Conservation (phyloP, 2,797 vertebrate genomes). For the Phyllotis vaccarum region DNA sequence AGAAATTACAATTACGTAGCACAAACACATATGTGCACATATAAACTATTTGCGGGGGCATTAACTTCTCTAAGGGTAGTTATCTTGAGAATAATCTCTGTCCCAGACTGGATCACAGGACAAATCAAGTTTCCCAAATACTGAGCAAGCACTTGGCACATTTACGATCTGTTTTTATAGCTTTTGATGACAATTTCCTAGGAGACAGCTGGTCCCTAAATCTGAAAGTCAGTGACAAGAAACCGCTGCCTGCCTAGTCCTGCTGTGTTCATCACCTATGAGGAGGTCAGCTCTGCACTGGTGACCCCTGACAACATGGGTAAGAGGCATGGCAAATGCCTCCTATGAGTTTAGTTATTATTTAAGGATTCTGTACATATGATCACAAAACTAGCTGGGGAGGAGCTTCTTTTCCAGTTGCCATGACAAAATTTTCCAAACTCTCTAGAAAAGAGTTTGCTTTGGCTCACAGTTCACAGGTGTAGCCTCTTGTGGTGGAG, state of each 20-base stretch:
- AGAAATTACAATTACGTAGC: background rate
- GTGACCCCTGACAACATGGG: background rate
- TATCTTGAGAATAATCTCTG: constrained; percentile 10
- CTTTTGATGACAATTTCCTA: constrained; percentile 70
- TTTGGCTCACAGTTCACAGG: background rate
- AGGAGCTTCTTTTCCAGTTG: background rate
- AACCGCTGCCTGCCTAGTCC: background rate
- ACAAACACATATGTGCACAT: background rate
- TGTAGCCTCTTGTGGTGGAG: no score
- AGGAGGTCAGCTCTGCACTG: background rate
- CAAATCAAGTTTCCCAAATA: constrained; percentile 50
- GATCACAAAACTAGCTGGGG: background rate
- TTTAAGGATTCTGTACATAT: background rate
- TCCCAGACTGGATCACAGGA: background rate
- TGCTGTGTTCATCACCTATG: background rate
- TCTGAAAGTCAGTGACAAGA: constrained; percentile 65
- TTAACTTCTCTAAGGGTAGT: background rate
- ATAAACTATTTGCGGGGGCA: background rate
- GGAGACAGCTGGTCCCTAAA: constrained; percentile 60
- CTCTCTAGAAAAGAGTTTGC: background rate
- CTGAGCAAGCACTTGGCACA: constrained; percentile 35
- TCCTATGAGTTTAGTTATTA: background rate
- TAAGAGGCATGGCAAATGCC: background rate
- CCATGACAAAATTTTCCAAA: background rate
- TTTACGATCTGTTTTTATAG: constrained; percentile 61